Percentiles rank a stretch among this genome's conserved stretches.
phyloP scores from a whole-genome alignment of 2,113 vertebrate species.

The Gopherus evgoodei region DNA sequence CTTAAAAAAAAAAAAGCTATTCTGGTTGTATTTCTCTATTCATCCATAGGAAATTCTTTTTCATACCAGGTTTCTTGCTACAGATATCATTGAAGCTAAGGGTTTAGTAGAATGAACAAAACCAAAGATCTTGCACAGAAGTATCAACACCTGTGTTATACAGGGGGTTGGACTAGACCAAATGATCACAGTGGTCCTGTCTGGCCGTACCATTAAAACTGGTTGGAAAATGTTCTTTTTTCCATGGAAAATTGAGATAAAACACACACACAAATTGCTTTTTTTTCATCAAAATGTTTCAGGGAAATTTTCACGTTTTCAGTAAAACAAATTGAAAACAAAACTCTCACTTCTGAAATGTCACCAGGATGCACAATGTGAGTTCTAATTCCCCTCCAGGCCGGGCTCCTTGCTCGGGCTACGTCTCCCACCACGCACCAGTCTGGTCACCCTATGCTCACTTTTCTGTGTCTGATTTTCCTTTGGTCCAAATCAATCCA shows the following conservation, averaged over 20 bases:
- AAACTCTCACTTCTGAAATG: background rate
- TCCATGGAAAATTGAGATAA: background rate
- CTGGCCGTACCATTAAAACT: background rate
- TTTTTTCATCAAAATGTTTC: background rate
- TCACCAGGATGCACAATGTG: background rate
- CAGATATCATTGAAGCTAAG: background rate
- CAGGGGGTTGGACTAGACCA: background rate
- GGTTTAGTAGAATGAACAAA: background rate
- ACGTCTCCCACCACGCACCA: background rate
- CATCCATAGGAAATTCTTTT: background rate
- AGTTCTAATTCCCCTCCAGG: background rate
- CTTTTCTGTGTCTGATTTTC: background rate
- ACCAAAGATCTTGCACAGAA: background rate
- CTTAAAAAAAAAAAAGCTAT: background rate
- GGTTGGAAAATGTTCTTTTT: background rate
- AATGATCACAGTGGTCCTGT: background rate
- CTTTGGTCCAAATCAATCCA: background rate
- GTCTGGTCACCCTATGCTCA: background rate
- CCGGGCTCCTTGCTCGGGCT: background rate
- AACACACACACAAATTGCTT: background rate
- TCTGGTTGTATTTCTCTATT: background rate
- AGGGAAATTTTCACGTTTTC: background rate
- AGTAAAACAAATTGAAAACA: background rate
- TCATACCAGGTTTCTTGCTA: background rate
- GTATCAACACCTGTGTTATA: background rate